A percentile compares a stretch with the other conserved stretches of the same genome.
Conservation (phyloP, 1,140 invertebrate species). For the Ylistrum balloti region DNA sequence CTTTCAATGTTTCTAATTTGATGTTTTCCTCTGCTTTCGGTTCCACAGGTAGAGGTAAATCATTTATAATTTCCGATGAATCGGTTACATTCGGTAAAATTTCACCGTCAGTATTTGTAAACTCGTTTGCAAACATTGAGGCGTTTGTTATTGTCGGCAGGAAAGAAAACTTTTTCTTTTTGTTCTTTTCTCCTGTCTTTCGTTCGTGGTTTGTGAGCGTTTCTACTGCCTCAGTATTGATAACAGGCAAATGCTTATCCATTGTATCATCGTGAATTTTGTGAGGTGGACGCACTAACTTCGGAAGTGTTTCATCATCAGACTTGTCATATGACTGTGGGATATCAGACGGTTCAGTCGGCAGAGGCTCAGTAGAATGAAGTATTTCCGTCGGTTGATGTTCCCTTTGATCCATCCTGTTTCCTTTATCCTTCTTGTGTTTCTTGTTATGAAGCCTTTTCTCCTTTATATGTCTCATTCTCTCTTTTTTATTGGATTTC, state of each 20-base stretch:
- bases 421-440: background rate
- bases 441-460: background rate
- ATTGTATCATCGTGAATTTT: background rate
- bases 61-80: background rate
- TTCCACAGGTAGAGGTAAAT: background rate
- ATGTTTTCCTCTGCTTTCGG: background rate
- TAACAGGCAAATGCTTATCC: background rate
- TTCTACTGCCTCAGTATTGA: background rate
- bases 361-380: background rate
- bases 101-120: background rate
- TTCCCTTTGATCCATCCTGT: background rate
- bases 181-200: background rate
- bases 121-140: background rate
- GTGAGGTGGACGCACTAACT: background rate
- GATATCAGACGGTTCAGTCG: background rate
- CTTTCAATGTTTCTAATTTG: background rate
- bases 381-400: background rate
- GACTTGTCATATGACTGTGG: background rate
- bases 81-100: background rate
- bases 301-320: background rate
- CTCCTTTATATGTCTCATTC: background rate
- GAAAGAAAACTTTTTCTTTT: conserved; percentile 30
- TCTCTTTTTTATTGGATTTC: background rate
- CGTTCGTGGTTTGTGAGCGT: background rate
- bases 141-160: background rate